Conservation (phyloP, 2,113 vertebrate species). For the Atlantisia rogersi region DNA sequence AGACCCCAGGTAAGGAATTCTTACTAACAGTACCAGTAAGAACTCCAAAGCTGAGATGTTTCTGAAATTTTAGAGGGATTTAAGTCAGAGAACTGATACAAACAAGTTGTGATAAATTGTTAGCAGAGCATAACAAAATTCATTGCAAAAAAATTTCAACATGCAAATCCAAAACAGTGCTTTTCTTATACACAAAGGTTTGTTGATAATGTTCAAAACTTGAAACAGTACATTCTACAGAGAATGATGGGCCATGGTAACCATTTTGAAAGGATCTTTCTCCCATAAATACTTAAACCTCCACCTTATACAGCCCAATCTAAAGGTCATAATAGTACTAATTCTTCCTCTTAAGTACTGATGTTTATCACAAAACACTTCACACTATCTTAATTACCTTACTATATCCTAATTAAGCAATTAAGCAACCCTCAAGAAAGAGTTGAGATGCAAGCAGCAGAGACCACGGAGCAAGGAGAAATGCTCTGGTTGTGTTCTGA, state of each 20-base stretch:
- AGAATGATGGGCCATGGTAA: background rate
- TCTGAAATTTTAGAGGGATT: background rate
- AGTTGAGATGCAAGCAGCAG: background rate
- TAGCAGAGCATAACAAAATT: background rate
- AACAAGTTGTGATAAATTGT: background rate
- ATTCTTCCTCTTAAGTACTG: background rate
- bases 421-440: background rate
- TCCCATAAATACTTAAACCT: background rate
- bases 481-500: background rate
- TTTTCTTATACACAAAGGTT: background rate
- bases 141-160: background rate
- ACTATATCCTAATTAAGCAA: background rate
- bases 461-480: background rate
- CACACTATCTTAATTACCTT: background rate
- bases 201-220: background rate
- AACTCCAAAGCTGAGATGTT: background rate
- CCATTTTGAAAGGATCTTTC: background rate
- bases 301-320: background rate
- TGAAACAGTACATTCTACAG: background rate
- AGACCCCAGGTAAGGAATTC: background rate
- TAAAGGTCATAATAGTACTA: background rate
- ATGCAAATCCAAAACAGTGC: background rate
- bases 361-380: background rate
- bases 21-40: background rate
- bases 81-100: background rate